These are phyloP conservation scores for Glyptemys insculpta DNA, from an alignment of 2,797 vertebrate species.

Conservation along the genomic window DNA sequence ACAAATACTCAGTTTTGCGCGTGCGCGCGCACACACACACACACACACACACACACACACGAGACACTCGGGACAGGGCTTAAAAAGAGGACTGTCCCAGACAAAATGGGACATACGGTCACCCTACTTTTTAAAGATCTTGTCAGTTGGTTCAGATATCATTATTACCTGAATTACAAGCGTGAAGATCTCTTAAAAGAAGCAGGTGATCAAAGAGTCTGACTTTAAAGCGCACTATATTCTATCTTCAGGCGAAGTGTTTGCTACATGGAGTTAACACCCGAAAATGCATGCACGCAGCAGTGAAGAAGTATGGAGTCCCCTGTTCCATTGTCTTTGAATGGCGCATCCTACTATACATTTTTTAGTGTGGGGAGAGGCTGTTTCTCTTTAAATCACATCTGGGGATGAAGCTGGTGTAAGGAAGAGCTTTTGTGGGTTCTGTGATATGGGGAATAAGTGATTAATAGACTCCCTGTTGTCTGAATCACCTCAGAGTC, in stretches of 20 bases:
- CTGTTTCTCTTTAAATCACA: fast-evolving
- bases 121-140: not conserved
- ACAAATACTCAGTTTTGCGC: too few species aligned
- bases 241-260: not conserved
- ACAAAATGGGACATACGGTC: too few species aligned
- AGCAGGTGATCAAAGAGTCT: not conserved
- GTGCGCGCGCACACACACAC: fast-evolving
- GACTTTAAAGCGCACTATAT: not conserved
- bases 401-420: fast-evolving
- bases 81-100: too few species aligned
- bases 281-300: not conserved
- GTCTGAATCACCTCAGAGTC: not conserved
- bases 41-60: too few species aligned
- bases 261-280: not conserved
- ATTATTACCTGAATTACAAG: not conserved
- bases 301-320: not conserved
- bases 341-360: fast-evolving
- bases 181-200: not conserved
- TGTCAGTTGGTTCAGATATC: not conserved
- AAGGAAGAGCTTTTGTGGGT: not conserved
- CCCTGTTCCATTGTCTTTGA: fast-evolving
- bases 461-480: not conserved
- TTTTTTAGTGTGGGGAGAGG: fast-evolving
- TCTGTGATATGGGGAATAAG: not conserved
- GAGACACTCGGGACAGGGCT: too few species aligned